Percentiles rank a stretch among this genome's conserved stretches.
phyloP scores from a whole-genome alignment of 2,113 vertebrate genomes.

The Nothoprocta pentlandii region DNA sequence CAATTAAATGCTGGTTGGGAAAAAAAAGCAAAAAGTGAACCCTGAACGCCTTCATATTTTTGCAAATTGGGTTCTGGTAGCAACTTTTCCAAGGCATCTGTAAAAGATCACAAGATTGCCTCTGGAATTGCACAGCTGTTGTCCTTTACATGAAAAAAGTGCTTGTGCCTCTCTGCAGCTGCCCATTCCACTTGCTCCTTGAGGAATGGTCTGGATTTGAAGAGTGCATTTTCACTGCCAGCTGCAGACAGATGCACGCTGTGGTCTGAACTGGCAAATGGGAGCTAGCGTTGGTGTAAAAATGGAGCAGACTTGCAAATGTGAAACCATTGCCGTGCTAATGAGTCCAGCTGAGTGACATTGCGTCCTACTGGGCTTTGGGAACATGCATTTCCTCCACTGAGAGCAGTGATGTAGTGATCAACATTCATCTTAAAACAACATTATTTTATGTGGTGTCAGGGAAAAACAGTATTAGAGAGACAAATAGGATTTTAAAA shows the following conservation, averaged over 20 bases:
- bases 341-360: slow-evolving; percentile 57
- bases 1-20: background rate
- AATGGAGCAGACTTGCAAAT: background rate
- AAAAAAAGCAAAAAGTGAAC: background rate
- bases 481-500: slow-evolving; percentile 45
- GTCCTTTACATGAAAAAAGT: background rate
- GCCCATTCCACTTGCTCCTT: background rate
- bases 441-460: slow-evolving; percentile 17
- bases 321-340: background rate
- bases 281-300: background rate
- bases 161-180: background rate
- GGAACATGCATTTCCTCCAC: background rate
- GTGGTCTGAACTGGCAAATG: background rate
- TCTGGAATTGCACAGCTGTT: background rate
- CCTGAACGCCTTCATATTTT: background rate
- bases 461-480: background rate
- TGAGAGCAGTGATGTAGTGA: background rate
- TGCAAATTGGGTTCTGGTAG: background rate
- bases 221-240: background rate
- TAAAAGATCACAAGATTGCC: background rate
- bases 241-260: background rate
- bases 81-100: background rate
- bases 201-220: slow-evolving; percentile 27
- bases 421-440: slow-evolving; percentile 48
- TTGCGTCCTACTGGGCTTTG: background rate